phyloP scores from a whole-genome alignment of 2,113 vertebrate genomes.

The Colinus virginianus region DNA sequence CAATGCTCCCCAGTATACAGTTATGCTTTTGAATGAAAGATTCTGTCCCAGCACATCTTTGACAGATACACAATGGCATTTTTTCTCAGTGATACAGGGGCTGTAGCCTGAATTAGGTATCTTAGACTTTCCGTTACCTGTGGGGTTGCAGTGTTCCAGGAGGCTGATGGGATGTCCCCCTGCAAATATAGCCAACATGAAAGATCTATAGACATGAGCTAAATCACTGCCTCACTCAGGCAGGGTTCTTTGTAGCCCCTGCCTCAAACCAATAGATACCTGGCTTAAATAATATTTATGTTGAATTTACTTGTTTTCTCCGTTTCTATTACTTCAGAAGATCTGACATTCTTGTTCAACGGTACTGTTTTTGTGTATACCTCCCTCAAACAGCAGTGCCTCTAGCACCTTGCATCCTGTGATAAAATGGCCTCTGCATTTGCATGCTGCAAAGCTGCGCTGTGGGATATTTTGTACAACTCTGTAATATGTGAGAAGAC shows the following conservation, averaged over 20 bases:
- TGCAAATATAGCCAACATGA: neutral
- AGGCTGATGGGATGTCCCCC: neutral
- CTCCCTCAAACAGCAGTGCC: accelerated
- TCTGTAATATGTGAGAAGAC: neutral
- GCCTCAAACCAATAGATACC: neutral
- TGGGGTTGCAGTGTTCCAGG: neutral
- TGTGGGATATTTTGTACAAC: neutral
- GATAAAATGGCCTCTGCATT: neutral
- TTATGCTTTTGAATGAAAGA: neutral
- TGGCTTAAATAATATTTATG: neutral
- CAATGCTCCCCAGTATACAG: neutral
- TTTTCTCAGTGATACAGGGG: neutral
- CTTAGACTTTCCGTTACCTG: neutral
- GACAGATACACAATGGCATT: neutral
- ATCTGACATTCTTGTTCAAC: neutral
- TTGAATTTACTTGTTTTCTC: neutral
- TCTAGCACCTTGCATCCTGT: neutral
- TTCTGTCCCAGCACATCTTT: neutral
- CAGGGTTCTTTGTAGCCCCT: neutral
- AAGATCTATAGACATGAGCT: neutral
- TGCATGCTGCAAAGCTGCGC: neutral
- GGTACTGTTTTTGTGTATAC: neutral
- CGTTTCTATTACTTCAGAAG: neutral
- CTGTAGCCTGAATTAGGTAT: neutral
- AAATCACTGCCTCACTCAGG: neutral